phyloP scores from a whole-genome alignment of 2,797 vertebrate genomes.

The Phalanger gymnotis region DNA sequence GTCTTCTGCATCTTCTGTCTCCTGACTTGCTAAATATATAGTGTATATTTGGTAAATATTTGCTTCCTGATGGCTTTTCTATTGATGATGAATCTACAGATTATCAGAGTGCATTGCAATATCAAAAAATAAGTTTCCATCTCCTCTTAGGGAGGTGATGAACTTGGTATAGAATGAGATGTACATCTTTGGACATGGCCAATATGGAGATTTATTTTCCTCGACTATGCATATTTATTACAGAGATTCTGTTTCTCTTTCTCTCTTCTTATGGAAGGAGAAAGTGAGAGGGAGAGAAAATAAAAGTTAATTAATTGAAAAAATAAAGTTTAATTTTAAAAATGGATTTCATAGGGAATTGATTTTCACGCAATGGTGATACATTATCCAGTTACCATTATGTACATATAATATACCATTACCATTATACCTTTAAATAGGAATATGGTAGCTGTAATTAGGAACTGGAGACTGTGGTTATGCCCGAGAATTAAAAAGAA shows the following conservation, averaged over 20 bases:
- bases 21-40: background rate
- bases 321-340: background rate
- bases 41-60: background rate
- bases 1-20: background rate
- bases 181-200: background rate
- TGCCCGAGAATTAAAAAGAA: background rate
- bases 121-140: background rate
- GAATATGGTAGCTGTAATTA: background rate
- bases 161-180: background rate
- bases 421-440: background rate
- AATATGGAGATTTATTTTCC: background rate
- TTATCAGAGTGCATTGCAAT: background rate
- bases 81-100: background rate
- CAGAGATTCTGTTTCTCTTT: background rate
- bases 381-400: background rate
- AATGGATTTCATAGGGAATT: conserved; percentile 16
- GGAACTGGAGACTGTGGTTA: conserved; percentile 22
- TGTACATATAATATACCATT: no score
- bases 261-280: background rate
- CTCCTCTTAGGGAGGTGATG: background rate
- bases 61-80: background rate
- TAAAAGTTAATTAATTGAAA: background rate
- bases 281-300: background rate
- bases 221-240: background rate
- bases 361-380: background rate